Evolutionary conservation across 2,888 invertebrate genomes (phyloP), one percentile per base, ranked within the genome.

Genomic region (Drosophila mercatorum): DNA sequence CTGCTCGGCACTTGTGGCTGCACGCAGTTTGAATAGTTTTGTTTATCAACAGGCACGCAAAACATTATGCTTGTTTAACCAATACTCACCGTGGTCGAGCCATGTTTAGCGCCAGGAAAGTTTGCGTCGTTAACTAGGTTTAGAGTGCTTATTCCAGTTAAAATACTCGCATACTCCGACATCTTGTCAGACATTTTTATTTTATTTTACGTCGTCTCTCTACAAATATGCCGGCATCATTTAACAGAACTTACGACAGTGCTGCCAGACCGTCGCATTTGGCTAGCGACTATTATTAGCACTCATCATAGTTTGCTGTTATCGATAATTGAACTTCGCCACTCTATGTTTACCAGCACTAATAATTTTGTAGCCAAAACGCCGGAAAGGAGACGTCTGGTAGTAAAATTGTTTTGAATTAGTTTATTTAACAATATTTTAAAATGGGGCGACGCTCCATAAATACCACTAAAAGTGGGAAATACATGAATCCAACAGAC

Each of bases 401-500:
- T 53, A 36, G 31, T 22, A 43, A 47, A 57, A 62, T 52, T 53
- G 41, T 43, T 11, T 28, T 28, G 17, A 11, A 46, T 40, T 47
- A 47, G 12, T 57, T 59, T 11, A 31, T 41, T 31, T 22, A 63
- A 46, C 41, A 67, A 38, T 5, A 22, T 7, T 36, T 31, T 3
- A 81, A 60, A 5, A 99, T 99, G 99, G 99, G 99, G 66, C 95
- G 98, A 65, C 95, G 99, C 83, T 98, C 98, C 49, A 98, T 98
- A 89, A 98, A 98, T 94, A 98, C 98, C 96, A 99, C 99, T 62
- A 99, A 99, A 95, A 98, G 98, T 97, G 99, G 99, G 93, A 99
- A 99, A 95, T 99, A 98, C 91, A 99, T 99, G 99, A 99, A 99
- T 94, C 99, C 99, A 46, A 99, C 99, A 6, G 99, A 99, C 93